phyloP scores from a whole-genome alignment of 1,140 invertebrate species.

The Heliconius hermathena region DNA sequence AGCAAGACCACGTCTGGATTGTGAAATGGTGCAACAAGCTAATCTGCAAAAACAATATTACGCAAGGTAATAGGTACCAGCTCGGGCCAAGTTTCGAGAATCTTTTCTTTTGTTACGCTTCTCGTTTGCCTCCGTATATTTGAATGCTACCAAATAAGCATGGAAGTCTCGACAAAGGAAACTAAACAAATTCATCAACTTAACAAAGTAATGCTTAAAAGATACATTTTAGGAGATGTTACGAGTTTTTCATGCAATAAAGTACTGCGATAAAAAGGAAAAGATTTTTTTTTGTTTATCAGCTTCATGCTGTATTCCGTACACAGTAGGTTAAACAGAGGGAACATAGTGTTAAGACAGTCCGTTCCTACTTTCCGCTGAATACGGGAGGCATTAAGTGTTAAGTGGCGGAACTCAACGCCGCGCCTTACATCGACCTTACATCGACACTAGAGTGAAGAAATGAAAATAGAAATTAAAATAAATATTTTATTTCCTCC shows the following conservation, averaged over 20 bases:
- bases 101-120: conserved; percentile 45
- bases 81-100: conserved; percentile 29
- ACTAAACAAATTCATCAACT: conserved; percentile 30
- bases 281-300: background rate
- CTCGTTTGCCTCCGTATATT: conserved; percentile 26
- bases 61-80: conserved; percentile 47
- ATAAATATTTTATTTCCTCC: too few species aligned
- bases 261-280: conserved; percentile 20
- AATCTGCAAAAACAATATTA: conserved; percentile 50
- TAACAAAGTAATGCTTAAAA: background rate
- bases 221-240: conserved; percentile 26
- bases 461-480: too few species aligned
- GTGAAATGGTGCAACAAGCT: conserved; percentile 52
- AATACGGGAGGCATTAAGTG: too few species aligned
- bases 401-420: too few species aligned
- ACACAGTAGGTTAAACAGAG: too few species aligned
- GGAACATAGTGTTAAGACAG: too few species aligned
- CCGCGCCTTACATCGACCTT: too few species aligned
- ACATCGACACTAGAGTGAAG: too few species aligned
- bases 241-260: conserved; percentile 16
- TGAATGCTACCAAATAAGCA: conserved; percentile 22
- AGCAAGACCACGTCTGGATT: conserved; percentile 57
- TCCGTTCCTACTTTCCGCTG: too few species aligned
- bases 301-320: too few species aligned
- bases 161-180: conserved; percentile 24